These are phyloP conservation scores for Serranus cabrilla DNA, from an alignment of 2,797 vertebrate species.

Conservation along the genomic window DNA sequence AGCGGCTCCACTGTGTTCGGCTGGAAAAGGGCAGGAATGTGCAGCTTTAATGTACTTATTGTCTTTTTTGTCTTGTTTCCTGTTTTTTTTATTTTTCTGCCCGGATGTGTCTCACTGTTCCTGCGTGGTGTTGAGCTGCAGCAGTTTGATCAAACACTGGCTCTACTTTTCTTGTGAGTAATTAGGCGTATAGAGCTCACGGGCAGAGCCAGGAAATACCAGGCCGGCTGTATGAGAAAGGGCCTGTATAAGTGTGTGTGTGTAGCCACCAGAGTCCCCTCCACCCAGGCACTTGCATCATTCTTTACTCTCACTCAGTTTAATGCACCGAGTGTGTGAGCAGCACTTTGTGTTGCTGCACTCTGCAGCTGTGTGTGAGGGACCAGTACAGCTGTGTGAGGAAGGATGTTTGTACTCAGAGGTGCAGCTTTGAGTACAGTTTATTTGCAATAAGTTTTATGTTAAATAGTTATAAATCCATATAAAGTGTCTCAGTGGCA, in stretches of 20 bases:
- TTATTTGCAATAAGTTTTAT: too few species aligned
- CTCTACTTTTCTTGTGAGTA: slow-evolving; percentile 48
- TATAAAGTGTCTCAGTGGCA: too few species aligned
- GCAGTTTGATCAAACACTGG: slow-evolving; percentile 65
- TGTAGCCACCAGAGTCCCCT: slow-evolving; percentile 40
- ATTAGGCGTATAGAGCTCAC: slow-evolving; percentile 63
- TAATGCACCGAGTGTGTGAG: slow-evolving; percentile 5
- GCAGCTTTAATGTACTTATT: slow-evolving; percentile 36
- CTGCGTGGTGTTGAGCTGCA: slow-evolving; percentile 21
- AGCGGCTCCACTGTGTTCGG: neutral
- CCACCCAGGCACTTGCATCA: slow-evolving; percentile 49
- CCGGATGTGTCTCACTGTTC: slow-evolving; percentile 34
- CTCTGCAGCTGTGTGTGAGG: slow-evolving; percentile 23
- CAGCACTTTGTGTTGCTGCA: neutral
- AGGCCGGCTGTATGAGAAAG: slow-evolving; percentile 61
- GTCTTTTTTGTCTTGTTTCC: slow-evolving; percentile 47
- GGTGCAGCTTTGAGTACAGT: too few species aligned
- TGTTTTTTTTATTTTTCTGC: slow-evolving; percentile 18
- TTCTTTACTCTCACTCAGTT: slow-evolving; percentile 25
- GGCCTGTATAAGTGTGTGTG: neutral
- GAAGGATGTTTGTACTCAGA: too few species aligned
- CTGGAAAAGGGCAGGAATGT: slow-evolving; percentile 46
- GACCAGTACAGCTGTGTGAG: neutral
- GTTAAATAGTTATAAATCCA: too few species aligned
- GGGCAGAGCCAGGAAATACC: slow-evolving; percentile 84